Evolutionary conservation across 2,888 invertebrate genomes (phyloP), one percentile per base, ranked within the genome.

Genomic region (Villa cingulata): DNA sequence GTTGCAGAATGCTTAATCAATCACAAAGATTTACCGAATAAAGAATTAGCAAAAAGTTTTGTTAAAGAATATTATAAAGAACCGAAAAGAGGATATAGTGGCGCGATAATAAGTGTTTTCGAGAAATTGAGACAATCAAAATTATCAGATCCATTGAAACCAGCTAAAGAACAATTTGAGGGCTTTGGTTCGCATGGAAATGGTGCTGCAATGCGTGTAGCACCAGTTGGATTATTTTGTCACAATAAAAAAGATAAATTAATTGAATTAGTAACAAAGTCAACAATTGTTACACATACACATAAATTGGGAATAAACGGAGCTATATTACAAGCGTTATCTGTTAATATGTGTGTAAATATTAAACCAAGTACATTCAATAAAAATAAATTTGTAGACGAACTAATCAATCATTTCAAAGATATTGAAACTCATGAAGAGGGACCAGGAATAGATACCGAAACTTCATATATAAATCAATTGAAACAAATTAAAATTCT

Each of bases 171-270:
- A 55, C 81, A 82, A 60, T 84, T 83, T 62, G 62, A 72, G 55
- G 83, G 84, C 5, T 55, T 58, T 38, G 85, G 86, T 1, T 84
- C 83, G 2, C 82, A 73, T 65, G 86, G 85, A n/a, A 86, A 85
- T 65, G 85, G 85, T 2, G 83, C 79, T 40, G 82, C 83, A 1
- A 85, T 86, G 84, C 70, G 85, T 56, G 70, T 82, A 23, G 68
- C 79, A 19, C 85, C 85, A 2, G 65, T 81, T 37, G 75, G 80
- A 1, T 62, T 86, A 40, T 82, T 75, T 62, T 76, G 70, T 54
- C 68, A 73, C 49, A 66, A 53, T 18, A 53, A 54, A 37, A 36
- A 51, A 3, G 59, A 72, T 41, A 58, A 58, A 27, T 66, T 79
- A 59, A 53, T 77, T 15, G 68, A 76, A 20, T 65, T 71, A 20